These are phyloP conservation scores for Acromyrmex charruanus DNA, from an alignment of 1,140 invertebrate genomes.

Conservation along the genomic window DNA sequence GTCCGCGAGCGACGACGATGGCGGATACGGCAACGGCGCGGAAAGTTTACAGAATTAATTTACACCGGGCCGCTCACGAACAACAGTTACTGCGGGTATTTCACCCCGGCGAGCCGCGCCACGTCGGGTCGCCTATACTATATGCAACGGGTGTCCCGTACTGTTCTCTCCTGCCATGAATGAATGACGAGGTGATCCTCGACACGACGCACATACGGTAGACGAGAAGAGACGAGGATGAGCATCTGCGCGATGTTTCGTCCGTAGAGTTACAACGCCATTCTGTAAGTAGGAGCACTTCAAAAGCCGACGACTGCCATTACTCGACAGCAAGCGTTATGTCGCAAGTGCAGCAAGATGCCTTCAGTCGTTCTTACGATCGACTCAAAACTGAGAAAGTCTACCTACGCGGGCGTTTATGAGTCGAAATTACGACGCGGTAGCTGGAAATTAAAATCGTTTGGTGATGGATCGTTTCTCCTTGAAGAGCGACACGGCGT, in stretches of 20 bases:
- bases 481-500: background rate
- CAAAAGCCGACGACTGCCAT: constrained; percentile 27
- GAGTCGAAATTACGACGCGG: constrained; percentile 7
- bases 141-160: constrained; percentile 42
- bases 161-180: constrained; percentile 49
- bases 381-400: background rate
- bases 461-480: constrained; percentile 3
- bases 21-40: constrained; percentile 37
- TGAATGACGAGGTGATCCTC: constrained; percentile 61
- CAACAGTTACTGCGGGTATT: constrained; percentile 56
- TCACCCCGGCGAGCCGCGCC: constrained; percentile 10
- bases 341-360: constrained; percentile 1
- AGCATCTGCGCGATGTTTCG: constrained; percentile 37
- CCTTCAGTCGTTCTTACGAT: background rate
- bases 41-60: constrained; percentile 61
- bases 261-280: constrained; percentile 44
- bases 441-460: constrained; percentile 34
- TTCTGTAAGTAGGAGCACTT: constrained; percentile 46
- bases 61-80: constrained; percentile 56
- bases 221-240: background rate
- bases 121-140: constrained; percentile 28
- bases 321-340: constrained; percentile 21
- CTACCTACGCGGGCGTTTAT: background rate
- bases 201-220: constrained; percentile 14
- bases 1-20: constrained; percentile 30